A percentile compares a stretch with the other conserved stretches of the same genome.
phyloP scores from a whole-genome alignment of 2,888 invertebrate species.

The Pyrochroa serraticornis region DNA sequence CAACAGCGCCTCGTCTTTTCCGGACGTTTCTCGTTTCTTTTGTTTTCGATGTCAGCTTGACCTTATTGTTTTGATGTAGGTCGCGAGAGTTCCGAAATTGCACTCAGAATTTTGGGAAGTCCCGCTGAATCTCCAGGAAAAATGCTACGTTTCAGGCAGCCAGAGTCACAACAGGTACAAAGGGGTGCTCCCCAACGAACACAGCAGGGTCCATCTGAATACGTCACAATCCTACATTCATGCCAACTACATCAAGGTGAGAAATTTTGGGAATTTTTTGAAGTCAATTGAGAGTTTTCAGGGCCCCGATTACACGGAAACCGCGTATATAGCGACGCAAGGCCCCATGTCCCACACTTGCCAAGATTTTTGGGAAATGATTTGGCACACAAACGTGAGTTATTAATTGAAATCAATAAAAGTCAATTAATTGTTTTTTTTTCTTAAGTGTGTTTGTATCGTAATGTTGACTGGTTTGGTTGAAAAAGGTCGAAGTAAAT shows the following conservation, averaged over 20 bases:
- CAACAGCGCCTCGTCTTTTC: too few relatives aligned
- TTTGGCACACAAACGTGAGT: constrained; percentile 59
- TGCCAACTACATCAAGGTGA: constrained; percentile 90
- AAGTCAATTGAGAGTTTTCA: constrained; percentile 55
- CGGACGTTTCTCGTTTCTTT: too few relatives aligned
- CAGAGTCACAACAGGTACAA: constrained; percentile 89
- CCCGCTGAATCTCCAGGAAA: constrained; percentile 89
- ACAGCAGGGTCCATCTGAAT: constrained; percentile 79
- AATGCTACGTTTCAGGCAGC: constrained; percentile 86
- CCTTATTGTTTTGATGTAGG: constrained; percentile 60
- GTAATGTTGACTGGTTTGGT: constrained; percentile 92
- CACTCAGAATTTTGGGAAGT: constrained; percentile 95
- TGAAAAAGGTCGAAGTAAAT: constrained; percentile 84
- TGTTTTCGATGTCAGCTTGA: too few relatives aligned
- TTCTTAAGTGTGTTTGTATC: constrained; percentile 61
- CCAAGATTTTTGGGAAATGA: constrained; percentile 91
- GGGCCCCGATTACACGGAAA: constrained; percentile 89
- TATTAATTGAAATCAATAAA: not conserved
- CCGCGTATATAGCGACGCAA: constrained; percentile 90
- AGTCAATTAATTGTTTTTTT: constrained; percentile 14
- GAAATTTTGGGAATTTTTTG: constrained; percentile 3
- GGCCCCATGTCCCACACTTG: constrained; percentile 90
- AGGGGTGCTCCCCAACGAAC: constrained; percentile 88
- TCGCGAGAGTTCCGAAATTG: constrained; percentile 68
- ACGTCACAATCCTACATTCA: constrained; percentile 83